Evolutionary conservation across 2,113 vertebrate species (phyloP).

Genomic region (Petroica traversi): DNA sequence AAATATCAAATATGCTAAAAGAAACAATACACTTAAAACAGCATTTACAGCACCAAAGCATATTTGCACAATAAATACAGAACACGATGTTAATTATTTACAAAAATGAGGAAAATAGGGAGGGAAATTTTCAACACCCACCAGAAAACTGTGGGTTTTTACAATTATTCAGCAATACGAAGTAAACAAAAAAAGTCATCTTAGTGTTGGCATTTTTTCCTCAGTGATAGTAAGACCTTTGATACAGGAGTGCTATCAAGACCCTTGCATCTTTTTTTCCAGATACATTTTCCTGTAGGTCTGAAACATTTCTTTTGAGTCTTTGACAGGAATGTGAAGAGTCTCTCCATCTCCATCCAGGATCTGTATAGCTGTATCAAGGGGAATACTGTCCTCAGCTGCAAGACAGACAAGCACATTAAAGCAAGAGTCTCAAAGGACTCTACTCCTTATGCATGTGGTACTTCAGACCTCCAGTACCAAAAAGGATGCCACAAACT

Average conservation of each 20-base stretch:
- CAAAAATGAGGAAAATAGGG: background rate
- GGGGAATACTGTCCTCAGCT: constrained; percentile 55
- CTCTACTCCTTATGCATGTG: background rate
- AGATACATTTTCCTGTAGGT: constrained; percentile 75
- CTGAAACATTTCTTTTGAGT: constrained; percentile 72
- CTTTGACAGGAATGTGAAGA: constrained; percentile 48
- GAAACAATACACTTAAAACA: background rate
- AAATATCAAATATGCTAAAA: background rate
- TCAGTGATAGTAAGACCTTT: background rate
- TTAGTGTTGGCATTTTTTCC: background rate
- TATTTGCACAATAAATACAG: constrained; percentile 10
- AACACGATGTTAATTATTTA: background rate
- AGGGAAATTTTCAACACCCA: background rate
- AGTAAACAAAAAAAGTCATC: background rate
- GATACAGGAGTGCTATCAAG: constrained; percentile 36
- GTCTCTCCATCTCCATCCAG: constrained; percentile 55
- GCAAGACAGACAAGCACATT: constrained; percentile 34
- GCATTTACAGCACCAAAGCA: background rate
- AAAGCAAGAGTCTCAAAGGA: background rate
- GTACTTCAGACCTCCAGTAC: background rate
- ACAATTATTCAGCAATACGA: background rate
- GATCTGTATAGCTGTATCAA: constrained; percentile 61
- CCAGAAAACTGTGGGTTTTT: background rate
- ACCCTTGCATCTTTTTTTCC: constrained; percentile 72
- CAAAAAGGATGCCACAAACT: background rate